Percentiles rank a stretch among this genome's conserved stretches.
These are phyloP conservation scores for Tetanocera ferruginea DNA, from an alignment of 2,888 invertebrate genomes.

Conservation along the genomic window DNA sequence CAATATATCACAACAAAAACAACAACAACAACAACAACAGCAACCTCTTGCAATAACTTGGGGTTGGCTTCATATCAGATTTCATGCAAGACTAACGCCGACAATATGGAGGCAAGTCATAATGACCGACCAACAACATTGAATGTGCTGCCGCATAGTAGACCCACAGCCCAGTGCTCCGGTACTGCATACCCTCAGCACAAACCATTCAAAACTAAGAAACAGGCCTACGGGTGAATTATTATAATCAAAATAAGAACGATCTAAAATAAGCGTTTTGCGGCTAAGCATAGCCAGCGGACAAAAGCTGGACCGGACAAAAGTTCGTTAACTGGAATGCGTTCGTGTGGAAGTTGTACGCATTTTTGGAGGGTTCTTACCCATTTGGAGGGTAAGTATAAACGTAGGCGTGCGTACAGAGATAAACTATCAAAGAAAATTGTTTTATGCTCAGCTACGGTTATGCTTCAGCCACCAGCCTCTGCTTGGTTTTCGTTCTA, in stretches of 20 bases:
- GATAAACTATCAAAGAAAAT: slow-evolving; percentile 32
- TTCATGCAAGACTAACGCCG: background rate
- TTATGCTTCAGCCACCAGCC: too few species aligned
- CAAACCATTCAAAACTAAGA: background rate
- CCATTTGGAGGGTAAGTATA: background rate
- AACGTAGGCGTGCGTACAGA: slow-evolving; percentile 24
- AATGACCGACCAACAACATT: background rate
- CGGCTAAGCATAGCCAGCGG: background rate
- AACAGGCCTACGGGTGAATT: slow-evolving; percentile 35
- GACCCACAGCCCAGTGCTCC: background rate
- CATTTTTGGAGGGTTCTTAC: background rate
- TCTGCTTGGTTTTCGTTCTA: too few species aligned
- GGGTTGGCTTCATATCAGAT: slow-evolving; percentile 11
- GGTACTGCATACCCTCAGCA: background rate
- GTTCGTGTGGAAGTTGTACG: background rate
- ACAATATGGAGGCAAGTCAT: slow-evolving; percentile 1
- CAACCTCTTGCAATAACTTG: background rate
- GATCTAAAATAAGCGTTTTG: background rate
- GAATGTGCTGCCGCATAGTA: background rate
- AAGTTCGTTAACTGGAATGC: slow-evolving; percentile 8
- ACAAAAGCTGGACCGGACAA: background rate
- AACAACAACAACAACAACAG: background rate
- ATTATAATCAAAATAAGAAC: slow-evolving; percentile 23
- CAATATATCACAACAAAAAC: background rate
- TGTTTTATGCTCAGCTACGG: background rate